Evolutionary conservation across 2,888 invertebrate genomes (phyloP).

Genomic region (Elgonia sp.): DNA sequence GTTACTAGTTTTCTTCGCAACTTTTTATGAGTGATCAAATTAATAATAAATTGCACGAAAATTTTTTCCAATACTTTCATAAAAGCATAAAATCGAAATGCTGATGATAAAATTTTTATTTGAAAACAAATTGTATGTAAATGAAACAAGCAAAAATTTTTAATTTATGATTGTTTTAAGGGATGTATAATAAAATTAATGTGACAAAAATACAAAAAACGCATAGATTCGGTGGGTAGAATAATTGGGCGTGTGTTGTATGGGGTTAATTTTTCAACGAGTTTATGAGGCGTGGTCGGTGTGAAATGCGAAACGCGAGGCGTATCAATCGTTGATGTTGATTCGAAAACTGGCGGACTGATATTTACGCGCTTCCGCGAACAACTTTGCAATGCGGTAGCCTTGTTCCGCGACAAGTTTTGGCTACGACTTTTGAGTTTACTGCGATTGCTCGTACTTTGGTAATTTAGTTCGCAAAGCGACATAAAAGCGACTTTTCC

Average conservation of each 20-base stretch:
- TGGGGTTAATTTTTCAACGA: slow-evolving; percentile 61
- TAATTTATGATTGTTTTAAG: slow-evolving; percentile 1
- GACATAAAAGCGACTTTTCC: slow-evolving; percentile 58
- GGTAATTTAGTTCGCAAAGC: slow-evolving; percentile 57
- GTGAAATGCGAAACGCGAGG: slow-evolving; percentile 37
- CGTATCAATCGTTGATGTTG: slow-evolving; percentile 66
- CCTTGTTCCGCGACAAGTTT: slow-evolving; percentile 61
- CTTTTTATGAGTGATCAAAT: no score
- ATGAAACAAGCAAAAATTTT: no score
- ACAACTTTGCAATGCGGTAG: slow-evolving; percentile 42
- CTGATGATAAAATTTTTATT: no score
- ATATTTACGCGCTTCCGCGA: slow-evolving; percentile 58
- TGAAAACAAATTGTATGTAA: no score
- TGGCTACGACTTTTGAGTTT: slow-evolving; percentile 61
- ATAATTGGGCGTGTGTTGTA: slow-evolving; percentile 62
- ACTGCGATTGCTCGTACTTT: slow-evolving; percentile 41
- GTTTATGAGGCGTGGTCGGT: slow-evolving; percentile 65
- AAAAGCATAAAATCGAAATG: no score
- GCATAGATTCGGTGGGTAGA: slow-evolving; percentile 51
- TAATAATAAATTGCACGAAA: no score
- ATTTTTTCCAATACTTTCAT: no score
- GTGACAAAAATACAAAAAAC: slow-evolving; percentile 32
- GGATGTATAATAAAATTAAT: slow-evolving; percentile 16
- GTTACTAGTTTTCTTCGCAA: no score
- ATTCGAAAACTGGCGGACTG: slow-evolving; percentile 58